Percentiles rank a stretch among this genome's conserved stretches.
These are phyloP conservation scores for Sogatella furcifera DNA, from an alignment of 1,140 invertebrate species.

Conservation along the genomic window DNA sequence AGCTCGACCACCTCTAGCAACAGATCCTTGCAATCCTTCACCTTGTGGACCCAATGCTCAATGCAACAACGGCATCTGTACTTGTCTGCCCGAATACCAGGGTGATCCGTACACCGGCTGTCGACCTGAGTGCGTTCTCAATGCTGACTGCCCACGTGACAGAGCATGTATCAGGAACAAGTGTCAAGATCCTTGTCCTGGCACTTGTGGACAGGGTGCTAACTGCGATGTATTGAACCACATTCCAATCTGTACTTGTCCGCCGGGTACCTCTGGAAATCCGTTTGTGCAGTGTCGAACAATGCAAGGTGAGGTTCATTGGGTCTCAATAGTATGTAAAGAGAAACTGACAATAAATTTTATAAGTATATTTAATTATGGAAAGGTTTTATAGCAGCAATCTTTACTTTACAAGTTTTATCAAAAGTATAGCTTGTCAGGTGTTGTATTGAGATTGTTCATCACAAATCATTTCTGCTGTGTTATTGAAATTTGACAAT, in stretches of 20 bases:
- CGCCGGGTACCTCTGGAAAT: conserved; percentile 57
- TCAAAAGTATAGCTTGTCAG: too few relatives aligned
- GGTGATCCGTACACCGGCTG: conserved; percentile 65
- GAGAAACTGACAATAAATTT: too few relatives aligned
- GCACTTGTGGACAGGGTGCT: conserved; percentile 60
- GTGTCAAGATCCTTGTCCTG: conserved; percentile 64
- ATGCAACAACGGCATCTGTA: conserved; percentile 58
- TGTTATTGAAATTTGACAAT: too few relatives aligned
- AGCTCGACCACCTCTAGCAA: not conserved
- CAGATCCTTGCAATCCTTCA: conserved; percentile 56
- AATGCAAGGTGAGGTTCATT: conserved; percentile 30
- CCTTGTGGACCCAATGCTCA: conserved; percentile 65
- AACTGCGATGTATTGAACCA: conserved; percentile 63
- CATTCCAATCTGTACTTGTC: conserved; percentile 57
- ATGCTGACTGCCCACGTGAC: conserved; percentile 59
- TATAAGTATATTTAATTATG: too few relatives aligned
- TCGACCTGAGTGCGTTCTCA: conserved; percentile 58
- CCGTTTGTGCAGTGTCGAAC: conserved; percentile 42
- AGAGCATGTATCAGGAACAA: conserved; percentile 61
- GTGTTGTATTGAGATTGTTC: too few relatives aligned
- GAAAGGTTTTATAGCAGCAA: too few relatives aligned
- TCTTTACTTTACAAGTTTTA: too few relatives aligned
- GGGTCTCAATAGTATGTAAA: too few relatives aligned
- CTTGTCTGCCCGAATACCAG: conserved; percentile 56
- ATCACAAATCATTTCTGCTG: too few relatives aligned